Evolutionary conservation across 2,888 invertebrate species (phyloP), one percentile per base, ranked within the genome.

Genomic region (Limnephilus rhombicus): DNA sequence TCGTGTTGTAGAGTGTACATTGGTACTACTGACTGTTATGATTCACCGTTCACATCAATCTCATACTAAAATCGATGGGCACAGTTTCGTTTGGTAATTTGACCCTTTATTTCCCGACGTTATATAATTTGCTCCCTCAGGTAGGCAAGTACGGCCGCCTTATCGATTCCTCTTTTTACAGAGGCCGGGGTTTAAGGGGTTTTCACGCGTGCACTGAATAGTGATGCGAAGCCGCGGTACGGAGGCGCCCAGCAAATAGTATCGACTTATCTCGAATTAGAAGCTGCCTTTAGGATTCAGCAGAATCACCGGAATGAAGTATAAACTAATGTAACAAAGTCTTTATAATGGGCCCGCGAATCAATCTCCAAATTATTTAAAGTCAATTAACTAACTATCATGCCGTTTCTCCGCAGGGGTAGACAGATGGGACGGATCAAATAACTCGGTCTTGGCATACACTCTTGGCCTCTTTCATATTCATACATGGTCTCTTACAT

Each of bases 121-220:
- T 82, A 82, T 82, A 82, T 82, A 82, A 82, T 82, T 82, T 82
- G 82, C 34, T 82, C 82, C 24, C 82, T 82, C 82, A 24, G 82
- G 82, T 82, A 82, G 82, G 82, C 24, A 34, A 82, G 82, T 82
- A 82, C 34, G 82, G 82, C 82, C 34, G 82, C 82, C 82, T 82
- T 82, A 82, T 82, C 82, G 82, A 82, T 82, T 82, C 82, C 82
- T 82, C 82, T 82, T 82, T 82, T 82, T 82, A 82, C 82, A 29
- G 82, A 82, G 82, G 82, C 82, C 31, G 82, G 82, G 82, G 82
- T 29, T 82, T 82, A 82, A 82, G 82, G 82, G 82, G 82, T 82
- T 82, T 82, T 82, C 82, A 82, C 82, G 82, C 82, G 82, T 82
- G 82, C 82, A 82, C 82, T 82, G 82, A 82, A 82, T 82, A 34